These are phyloP conservation scores for Lampris megalopsis DNA, from an alignment of 2,113 vertebrate species.

Conservation along the genomic window DNA sequence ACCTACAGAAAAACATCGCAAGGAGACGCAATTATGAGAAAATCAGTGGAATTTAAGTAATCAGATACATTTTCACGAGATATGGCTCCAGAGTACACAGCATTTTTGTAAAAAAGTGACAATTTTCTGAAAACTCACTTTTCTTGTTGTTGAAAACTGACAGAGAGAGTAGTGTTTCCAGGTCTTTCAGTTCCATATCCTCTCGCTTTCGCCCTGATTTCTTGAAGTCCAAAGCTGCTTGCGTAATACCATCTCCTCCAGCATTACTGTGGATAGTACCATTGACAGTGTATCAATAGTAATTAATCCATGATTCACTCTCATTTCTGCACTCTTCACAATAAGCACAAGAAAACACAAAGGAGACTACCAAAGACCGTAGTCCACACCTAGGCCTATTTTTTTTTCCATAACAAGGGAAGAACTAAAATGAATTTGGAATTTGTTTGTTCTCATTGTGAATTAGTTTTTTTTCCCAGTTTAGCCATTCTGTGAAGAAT, in stretches of 20 bases:
- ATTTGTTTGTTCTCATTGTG: too few relatives aligned
- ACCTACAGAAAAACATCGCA: slow-evolving; percentile 75
- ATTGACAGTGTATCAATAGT: slow-evolving; percentile 1
- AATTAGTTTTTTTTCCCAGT: too few relatives aligned
- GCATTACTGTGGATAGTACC: slow-evolving; percentile 84
- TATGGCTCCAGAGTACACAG: background rate
- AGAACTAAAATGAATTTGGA: too few relatives aligned
- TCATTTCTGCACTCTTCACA: background rate
- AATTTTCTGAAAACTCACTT: slow-evolving; percentile 82
- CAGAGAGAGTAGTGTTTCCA: slow-evolving; percentile 84
- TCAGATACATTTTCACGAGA: background rate
- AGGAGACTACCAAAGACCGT: background rate
- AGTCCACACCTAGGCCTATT: background rate
- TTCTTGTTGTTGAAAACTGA: slow-evolving; percentile 92
- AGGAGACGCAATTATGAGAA: too few relatives aligned
- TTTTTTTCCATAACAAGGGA: too few relatives aligned
- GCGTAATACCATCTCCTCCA: slow-evolving; percentile 89
- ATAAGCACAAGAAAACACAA: background rate
- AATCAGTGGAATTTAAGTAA: background rate
- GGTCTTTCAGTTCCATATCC: slow-evolving; percentile 89
- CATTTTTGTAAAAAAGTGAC: background rate
- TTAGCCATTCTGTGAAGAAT: too few relatives aligned
- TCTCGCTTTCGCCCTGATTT: slow-evolving; percentile 82
- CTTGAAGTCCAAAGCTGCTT: slow-evolving; percentile 89
- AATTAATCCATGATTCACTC: background rate